Evolutionary conservation across 2,888 invertebrate species (phyloP).

Genomic region (Agrochola macilenta): DNA sequence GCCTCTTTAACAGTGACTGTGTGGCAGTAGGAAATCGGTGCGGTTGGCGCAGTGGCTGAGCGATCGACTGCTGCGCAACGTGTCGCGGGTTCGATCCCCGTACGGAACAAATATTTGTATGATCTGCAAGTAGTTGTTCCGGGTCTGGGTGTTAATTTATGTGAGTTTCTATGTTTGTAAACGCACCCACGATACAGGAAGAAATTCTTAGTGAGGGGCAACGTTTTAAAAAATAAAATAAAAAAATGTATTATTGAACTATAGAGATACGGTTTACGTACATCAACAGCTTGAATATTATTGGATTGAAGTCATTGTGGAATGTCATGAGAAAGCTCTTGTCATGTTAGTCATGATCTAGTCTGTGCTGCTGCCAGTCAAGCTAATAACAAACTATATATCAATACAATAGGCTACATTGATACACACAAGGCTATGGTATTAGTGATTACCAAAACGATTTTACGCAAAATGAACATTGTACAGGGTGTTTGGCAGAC

Average conservation of each 20-base stretch:
- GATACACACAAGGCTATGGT: neutral
- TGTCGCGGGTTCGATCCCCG: too few relatives aligned
- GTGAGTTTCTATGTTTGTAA: too few relatives aligned
- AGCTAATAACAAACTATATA: neutral
- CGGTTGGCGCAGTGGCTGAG: too few relatives aligned
- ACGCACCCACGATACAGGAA: too few relatives aligned
- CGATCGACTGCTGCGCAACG: too few relatives aligned
- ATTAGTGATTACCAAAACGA: neutral
- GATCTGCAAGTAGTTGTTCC: too few relatives aligned
- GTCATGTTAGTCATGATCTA: slow-evolving; percentile 8
- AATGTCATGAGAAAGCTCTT: slow-evolving; percentile 28
- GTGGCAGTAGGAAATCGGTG: neutral
- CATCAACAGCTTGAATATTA: slow-evolving; percentile 6
- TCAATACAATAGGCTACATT: neutral
- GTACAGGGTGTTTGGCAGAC: too few relatives aligned
- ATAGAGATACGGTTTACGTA: neutral
- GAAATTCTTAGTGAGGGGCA: too few relatives aligned
- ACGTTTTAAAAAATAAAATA: too few relatives aligned
- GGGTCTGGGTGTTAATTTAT: too few relatives aligned
- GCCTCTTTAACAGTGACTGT: neutral
- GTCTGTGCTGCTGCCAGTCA: slow-evolving; percentile 3
- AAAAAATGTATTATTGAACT: slow-evolving; percentile 11
- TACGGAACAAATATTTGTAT: too few relatives aligned
- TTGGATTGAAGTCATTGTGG: slow-evolving; percentile 13
- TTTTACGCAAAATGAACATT: neutral